Percentiles rank a stretch among this genome's conserved stretches.
phyloP scores from a whole-genome alignment of 2,797 vertebrate species.

The Platyrinchus mystaceus region DNA sequence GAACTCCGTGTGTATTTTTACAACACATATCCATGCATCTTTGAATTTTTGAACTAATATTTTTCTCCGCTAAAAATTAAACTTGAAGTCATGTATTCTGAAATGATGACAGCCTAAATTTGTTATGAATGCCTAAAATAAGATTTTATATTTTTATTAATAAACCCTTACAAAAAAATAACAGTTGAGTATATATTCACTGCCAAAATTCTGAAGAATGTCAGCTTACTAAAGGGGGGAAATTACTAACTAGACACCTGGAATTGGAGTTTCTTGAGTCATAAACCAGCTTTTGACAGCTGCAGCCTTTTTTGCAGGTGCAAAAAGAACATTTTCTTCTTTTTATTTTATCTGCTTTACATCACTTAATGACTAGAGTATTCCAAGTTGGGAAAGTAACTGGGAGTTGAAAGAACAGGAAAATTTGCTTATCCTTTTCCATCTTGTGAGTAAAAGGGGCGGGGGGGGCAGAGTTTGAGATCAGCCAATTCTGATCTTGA shows the following conservation, averaged over 20 bases:
- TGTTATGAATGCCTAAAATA: background rate
- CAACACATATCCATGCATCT: background rate
- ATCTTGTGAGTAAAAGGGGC: background rate
- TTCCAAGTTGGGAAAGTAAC: background rate
- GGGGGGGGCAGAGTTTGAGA: background rate
- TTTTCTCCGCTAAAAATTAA: background rate
- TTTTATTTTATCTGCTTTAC: conserved; percentile 8
- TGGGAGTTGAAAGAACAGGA: background rate
- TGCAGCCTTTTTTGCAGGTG: conserved; percentile 31
- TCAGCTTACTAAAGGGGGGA: background rate
- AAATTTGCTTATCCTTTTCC: background rate
- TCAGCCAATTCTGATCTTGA: background rate
- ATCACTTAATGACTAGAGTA: background rate
- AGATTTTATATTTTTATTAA: background rate
- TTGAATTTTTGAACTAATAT: background rate
- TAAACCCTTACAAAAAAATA: background rate
- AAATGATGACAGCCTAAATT: background rate
- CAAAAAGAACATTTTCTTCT: conserved; percentile 21
- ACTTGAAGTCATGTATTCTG: background rate
- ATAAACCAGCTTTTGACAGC: conserved; percentile 32
- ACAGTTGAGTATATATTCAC: background rate
- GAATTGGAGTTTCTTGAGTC: conserved; percentile 19
- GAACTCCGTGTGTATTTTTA: background rate
- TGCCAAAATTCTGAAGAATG: conserved; percentile 30
- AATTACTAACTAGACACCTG: conserved; percentile 40